phyloP scores from a whole-genome alignment of 2,888 invertebrate species.

The Lordiphosa fenestrarum region DNA sequence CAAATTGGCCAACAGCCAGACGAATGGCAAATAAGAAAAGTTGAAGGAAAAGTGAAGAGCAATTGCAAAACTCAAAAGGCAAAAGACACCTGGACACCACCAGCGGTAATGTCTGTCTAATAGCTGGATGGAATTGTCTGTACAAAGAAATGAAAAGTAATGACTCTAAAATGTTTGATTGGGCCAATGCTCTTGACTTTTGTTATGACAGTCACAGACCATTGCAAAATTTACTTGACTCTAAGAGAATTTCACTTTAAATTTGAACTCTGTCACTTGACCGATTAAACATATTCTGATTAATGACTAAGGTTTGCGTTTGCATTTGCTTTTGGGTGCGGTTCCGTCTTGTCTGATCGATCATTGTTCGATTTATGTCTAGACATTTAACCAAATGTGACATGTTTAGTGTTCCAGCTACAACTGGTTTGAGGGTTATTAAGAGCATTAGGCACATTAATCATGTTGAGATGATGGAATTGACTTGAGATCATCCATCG shows the following conservation, averaged over 20 bases:
- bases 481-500: slow-evolving; percentile 7
- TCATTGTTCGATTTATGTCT: slow-evolving; percentile 20
- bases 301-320: slow-evolving; percentile 35
- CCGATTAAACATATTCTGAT: slow-evolving; percentile 36
- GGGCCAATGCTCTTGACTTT: background rate
- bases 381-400: slow-evolving; percentile 5
- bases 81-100: slow-evolving; percentile 30
- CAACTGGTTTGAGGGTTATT: slow-evolving; percentile 25
- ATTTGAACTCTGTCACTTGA: slow-evolving; percentile 24
- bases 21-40: slow-evolving; percentile 19
- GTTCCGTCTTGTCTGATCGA: slow-evolving; percentile 28
- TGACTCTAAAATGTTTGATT: background rate
- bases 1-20: slow-evolving; percentile 35
- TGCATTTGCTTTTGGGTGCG: slow-evolving; percentile 23
- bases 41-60: background rate
- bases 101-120: too few relatives aligned
- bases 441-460: slow-evolving; percentile 26
- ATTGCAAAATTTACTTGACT: background rate
- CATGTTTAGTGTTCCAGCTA: slow-evolving; percentile 8
- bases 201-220: slow-evolving; percentile 30
- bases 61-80: slow-evolving; percentile 26
- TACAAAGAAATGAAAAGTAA: background rate
- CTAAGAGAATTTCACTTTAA: background rate
- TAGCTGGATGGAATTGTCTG: slow-evolving; percentile 7
- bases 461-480: slow-evolving; percentile 20